phyloP scores from a whole-genome alignment of 2,797 vertebrate genomes.

The Diceros bicornis region DNA sequence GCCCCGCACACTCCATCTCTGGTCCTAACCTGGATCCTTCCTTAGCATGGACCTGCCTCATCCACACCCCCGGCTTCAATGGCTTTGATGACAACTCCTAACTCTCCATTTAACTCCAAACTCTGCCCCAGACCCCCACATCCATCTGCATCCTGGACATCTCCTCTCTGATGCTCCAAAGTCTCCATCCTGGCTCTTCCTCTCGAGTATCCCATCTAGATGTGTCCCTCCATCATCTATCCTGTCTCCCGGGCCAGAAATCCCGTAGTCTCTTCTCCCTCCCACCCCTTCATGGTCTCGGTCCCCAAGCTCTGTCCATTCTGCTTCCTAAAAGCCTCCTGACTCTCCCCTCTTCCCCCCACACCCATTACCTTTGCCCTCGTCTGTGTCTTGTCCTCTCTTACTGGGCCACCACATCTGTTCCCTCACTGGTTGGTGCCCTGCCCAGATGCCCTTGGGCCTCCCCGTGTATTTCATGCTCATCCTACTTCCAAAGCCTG shows the following conservation, averaged over 20 bases:
- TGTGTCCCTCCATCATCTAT: not conserved
- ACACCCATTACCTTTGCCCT: too few species aligned
- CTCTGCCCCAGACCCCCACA: not conserved
- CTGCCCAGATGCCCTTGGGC: not conserved
- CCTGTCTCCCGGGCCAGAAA: not conserved
- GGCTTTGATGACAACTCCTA: not conserved
- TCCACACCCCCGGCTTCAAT: not conserved
- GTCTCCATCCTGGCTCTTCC: not conserved
- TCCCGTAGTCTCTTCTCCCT: not conserved
- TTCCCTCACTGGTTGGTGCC: accelerated
- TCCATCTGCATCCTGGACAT: not conserved
- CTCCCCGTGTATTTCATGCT: accelerated
- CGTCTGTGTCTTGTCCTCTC: not conserved
- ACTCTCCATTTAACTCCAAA: not conserved
- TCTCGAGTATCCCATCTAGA: not conserved
- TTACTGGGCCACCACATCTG: not conserved
- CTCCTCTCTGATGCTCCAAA: not conserved
- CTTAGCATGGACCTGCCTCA: not conserved
- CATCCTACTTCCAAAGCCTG: not conserved
- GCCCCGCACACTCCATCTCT: accelerated
- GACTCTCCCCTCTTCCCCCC: too few species aligned
- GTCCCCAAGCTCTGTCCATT: not conserved
- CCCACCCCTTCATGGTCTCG: not conserved
- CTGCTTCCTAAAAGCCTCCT: not conserved
- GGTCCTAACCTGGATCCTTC: not conserved